Conservation (phyloP, 2,888 invertebrate species). For the Nephrotoma guestfalica region DNA sequence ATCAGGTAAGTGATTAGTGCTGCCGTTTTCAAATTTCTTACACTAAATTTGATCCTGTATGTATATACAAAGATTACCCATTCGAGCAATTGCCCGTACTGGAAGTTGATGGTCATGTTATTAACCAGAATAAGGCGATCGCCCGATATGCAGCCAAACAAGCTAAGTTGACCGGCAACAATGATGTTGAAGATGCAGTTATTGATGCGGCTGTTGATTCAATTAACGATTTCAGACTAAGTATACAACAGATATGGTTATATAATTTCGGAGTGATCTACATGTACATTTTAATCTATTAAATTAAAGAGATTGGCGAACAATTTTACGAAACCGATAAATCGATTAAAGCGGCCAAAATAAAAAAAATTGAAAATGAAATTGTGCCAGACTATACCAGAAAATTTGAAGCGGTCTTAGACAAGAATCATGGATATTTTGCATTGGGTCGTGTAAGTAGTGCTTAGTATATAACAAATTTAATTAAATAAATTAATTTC, state of each 20-base stretch:
- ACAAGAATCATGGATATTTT: neutral
- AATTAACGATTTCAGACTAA: constrained; percentile 35
- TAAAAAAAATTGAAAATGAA: neutral
- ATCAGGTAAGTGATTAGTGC: constrained; percentile 22
- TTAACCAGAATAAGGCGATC: constrained; percentile 36
- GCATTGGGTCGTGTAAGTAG: neutral
- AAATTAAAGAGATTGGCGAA: neutral
- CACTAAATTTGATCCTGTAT: neutral
- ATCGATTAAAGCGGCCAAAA: neutral
- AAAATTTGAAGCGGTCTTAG: neutral
- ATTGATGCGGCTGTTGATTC: constrained; percentile 38
- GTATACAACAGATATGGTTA: constrained; percentile 17
- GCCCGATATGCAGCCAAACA: constrained; percentile 37
- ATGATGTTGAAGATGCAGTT: constrained; percentile 36
- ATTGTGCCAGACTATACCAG: neutral
- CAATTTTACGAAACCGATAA: neutral
- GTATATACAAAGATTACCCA: constrained; percentile 9
- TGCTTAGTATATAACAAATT: neutral
- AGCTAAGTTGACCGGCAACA: constrained; percentile 32
- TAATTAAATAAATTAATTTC: too few species aligned
- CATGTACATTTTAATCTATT: too few species aligned
- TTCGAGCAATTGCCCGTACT: constrained; percentile 9
- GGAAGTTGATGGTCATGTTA: constrained; percentile 35
- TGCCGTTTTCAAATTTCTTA: neutral
- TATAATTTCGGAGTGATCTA: neutral